phyloP scores from a whole-genome alignment of 2,113 vertebrate genomes.

The Grammomys dolichurus region DNA sequence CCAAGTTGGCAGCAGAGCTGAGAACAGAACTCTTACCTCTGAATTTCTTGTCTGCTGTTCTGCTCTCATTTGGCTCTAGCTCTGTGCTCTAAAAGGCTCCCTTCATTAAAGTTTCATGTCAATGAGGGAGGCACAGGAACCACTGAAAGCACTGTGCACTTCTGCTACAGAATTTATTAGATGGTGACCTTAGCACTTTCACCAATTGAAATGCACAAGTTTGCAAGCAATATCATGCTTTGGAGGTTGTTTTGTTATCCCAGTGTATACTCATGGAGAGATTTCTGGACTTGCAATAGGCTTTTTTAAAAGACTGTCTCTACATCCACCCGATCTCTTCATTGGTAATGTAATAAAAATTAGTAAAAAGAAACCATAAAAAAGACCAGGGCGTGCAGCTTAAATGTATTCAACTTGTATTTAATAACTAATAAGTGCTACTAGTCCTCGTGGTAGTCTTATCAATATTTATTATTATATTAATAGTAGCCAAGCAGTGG shows the following conservation, averaged over 20 bases:
- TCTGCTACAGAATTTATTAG: slow-evolving; percentile 42
- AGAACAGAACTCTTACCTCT: slow-evolving; percentile 29
- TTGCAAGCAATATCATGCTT: slow-evolving; percentile 60
- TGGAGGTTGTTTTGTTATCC: slow-evolving; percentile 26
- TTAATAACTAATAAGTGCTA: background rate
- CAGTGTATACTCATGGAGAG: background rate
- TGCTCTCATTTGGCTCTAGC: background rate
- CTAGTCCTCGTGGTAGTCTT: background rate
- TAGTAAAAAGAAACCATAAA: slow-evolving; percentile 6
- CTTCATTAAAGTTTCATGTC: slow-evolving; percentile 61
- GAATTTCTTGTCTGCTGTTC: slow-evolving; percentile 14
- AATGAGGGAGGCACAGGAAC: slow-evolving; percentile 49
- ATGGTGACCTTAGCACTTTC: background rate
- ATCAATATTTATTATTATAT: background rate
- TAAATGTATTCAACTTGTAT: background rate
- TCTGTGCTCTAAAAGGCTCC: slow-evolving; percentile 32
- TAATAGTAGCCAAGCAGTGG: too few species aligned
- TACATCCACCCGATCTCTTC: background rate
- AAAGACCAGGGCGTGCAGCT: background rate
- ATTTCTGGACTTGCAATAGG: background rate
- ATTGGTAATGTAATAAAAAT: slow-evolving; percentile 10
- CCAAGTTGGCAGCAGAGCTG: slow-evolving; percentile 29
- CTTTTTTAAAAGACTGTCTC: slow-evolving; percentile 7
- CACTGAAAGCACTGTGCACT: background rate
- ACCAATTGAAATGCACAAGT: slow-evolving; percentile 39